phyloP scores from a whole-genome alignment of 1,140 invertebrate species.

The Hormaphis cornu region DNA sequence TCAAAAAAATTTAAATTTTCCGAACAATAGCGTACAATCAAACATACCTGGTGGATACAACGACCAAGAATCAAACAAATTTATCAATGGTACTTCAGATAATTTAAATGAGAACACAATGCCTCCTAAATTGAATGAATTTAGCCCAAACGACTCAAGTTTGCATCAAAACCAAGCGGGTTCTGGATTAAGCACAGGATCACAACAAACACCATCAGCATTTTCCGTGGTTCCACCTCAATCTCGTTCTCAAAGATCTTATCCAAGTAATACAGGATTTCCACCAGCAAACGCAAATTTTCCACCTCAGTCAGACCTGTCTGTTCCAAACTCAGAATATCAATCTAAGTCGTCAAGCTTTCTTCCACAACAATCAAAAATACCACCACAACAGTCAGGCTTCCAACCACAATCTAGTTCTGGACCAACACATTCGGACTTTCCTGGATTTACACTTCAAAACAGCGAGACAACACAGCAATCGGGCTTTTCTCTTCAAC shows the following conservation, averaged over 20 bases:
- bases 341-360: not conserved
- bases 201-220: not conserved
- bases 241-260: conserved; percentile 5
- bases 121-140: not conserved
- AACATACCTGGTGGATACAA: not conserved
- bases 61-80: conserved; percentile 1
- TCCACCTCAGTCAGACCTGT: not conserved
- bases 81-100: not conserved
- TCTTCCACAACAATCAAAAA: conserved; percentile 33
- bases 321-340: conserved; percentile 18
- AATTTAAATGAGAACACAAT: not conserved
- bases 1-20: not conserved
- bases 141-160: not conserved
- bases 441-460: conserved; percentile 37
- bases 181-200: not conserved
- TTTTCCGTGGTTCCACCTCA: conserved; percentile 14
- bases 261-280: not conserved
- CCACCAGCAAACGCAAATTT: conserved; percentile 5
- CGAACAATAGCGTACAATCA: not conserved
- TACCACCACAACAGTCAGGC: conserved; percentile 35
- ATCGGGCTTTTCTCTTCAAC: conserved; percentile 33
- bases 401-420: conserved; percentile 21
- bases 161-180: not conserved
- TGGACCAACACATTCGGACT: conserved; percentile 35
- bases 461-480: not conserved